A percentile compares a stretch with the other conserved stretches of the same genome.
Evolutionary conservation across 2,888 invertebrate genomes (phyloP).

Genomic region (Epinotia nisella): DNA sequence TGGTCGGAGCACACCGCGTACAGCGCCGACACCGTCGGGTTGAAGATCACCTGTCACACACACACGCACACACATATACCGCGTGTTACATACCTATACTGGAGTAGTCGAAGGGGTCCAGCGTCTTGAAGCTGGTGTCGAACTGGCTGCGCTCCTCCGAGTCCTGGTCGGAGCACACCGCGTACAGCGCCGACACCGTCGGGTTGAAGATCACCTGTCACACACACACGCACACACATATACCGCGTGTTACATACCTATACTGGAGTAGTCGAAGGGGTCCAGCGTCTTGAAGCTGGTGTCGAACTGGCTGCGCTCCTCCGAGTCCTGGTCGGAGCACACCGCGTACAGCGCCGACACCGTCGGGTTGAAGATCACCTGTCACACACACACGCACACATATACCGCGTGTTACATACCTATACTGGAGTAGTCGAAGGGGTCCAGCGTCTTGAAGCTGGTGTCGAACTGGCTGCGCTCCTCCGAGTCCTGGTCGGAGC

Average conservation of each 20-base stretch:
- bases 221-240: background rate
- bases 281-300: conserved; percentile 98
- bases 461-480: conserved; percentile 92
- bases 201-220: conserved; percentile 93
- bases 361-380: conserved; percentile 93
- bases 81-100: conserved; percentile 95
- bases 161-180: conserved; percentile 91
- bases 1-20: no score
- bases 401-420: no score
- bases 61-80: no score
- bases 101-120: conserved; percentile 97
- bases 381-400: conserved; percentile 45
- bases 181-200: conserved; percentile 94
- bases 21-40: no score
- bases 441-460: conserved; percentile 97
- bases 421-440: conserved; percentile 96
- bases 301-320: conserved; percentile 90
- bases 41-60: no score
- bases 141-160: conserved; percentile 90
- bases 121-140: conserved; percentile 96
- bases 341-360: conserved; percentile 96
- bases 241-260: no score
- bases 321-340: conserved; percentile 90
- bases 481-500: conserved; percentile 90
- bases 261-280: conserved; percentile 96